These are phyloP conservation scores for Acanthosepion lycidas DNA, from an alignment of 2,888 invertebrate species.

Conservation along the genomic window DNA sequence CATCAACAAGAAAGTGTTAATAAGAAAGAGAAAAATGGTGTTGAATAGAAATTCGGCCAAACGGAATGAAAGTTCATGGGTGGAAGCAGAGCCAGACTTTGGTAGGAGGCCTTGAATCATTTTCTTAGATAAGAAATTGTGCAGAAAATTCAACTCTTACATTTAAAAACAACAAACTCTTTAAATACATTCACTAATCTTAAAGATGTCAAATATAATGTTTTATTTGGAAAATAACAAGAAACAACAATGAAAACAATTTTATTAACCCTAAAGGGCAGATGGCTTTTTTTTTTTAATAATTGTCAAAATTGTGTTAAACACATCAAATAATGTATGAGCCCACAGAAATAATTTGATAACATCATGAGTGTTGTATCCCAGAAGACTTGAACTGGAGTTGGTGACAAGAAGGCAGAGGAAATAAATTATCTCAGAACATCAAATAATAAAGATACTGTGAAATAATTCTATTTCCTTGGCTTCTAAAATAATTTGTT, in stretches of 20 bases:
- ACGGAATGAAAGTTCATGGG: constrained; percentile 17
- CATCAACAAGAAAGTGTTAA: constrained; percentile 3
- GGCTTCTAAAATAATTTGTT: background rate
- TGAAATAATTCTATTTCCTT: background rate
- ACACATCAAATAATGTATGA: constrained; percentile 6
- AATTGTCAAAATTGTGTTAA: background rate
- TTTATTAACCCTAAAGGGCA: background rate
- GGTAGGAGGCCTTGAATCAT: background rate
- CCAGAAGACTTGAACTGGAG: background rate
- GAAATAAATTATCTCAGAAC: background rate
- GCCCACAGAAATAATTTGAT: background rate
- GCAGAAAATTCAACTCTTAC: constrained; percentile 8
- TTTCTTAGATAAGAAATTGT: background rate
- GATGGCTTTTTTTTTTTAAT: background rate
- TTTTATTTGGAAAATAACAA: constrained; percentile 22
- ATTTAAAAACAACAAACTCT: constrained; percentile 17
- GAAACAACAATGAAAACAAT: background rate
- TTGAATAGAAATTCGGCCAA: constrained; percentile 11
- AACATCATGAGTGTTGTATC: background rate
- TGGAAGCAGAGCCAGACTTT: constrained; percentile 11
- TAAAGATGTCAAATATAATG: background rate
- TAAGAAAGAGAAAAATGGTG: constrained; percentile 18
- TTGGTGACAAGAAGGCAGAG: background rate
- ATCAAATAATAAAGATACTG: background rate
- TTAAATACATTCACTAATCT: background rate